Percentiles rank a stretch among this genome's conserved stretches.
These are phyloP conservation scores for Nipponia nippon DNA, from an alignment of 2,113 vertebrate genomes.

Conservation along the genomic window DNA sequence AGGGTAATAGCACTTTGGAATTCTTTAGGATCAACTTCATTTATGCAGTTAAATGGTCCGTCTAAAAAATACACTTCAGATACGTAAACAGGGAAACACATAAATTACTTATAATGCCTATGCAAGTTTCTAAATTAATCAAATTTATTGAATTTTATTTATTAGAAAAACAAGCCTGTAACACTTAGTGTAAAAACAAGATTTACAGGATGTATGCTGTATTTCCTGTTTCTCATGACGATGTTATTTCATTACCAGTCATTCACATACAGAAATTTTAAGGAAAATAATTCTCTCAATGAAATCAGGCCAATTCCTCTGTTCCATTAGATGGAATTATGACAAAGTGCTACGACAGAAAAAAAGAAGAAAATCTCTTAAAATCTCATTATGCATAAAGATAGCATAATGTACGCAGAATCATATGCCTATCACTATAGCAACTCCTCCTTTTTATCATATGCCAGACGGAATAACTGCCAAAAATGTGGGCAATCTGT, in stretches of 20 bases:
- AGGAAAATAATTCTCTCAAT: not conserved
- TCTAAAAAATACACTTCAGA: not conserved
- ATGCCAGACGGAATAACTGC: not conserved
- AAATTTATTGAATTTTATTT: not conserved
- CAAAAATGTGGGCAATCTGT: not conserved
- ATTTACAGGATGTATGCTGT: not conserved
- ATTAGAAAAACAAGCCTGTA: not conserved
- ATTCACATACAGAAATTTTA: not conserved
- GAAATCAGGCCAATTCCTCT: not conserved
- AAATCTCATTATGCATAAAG: not conserved
- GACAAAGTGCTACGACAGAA: not conserved
- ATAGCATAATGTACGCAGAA: not conserved
- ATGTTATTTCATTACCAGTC: not conserved
- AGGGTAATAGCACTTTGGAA: not conserved
- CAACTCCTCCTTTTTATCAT: conserved; percentile 4
- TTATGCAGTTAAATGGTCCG: not conserved
- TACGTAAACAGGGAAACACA: not conserved
- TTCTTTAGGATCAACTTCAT: not conserved
- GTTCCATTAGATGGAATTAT: not conserved
- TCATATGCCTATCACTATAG: not conserved
- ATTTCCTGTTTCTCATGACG: not conserved
- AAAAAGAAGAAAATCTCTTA: not conserved
- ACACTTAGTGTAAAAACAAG: not conserved
- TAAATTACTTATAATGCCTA: not conserved
- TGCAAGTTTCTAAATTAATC: not conserved